phyloP scores from a whole-genome alignment of 2,797 vertebrate genomes.

The Alauda arvensis region DNA sequence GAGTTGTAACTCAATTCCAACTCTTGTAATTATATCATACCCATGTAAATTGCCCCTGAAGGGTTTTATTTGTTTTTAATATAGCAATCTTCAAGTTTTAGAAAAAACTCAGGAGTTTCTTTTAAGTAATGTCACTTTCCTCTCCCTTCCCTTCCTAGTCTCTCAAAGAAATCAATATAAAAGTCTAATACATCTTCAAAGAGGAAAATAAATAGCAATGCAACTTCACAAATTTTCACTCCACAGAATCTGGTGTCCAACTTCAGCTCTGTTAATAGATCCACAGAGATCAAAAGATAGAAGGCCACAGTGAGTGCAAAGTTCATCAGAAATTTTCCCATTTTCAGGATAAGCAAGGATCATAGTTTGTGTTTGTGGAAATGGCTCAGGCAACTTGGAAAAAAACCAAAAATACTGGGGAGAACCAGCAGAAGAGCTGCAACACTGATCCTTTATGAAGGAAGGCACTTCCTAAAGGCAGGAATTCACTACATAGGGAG shows the following conservation, averaged over 20 bases:
- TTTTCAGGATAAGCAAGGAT: not conserved
- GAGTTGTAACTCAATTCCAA: not conserved
- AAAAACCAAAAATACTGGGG: not conserved
- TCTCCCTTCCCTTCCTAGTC: not conserved
- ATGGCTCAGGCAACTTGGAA: not conserved
- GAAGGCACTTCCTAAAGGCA: not conserved
- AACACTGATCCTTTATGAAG: not conserved
- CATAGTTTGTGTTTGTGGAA: not conserved
- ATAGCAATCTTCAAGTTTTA: not conserved
- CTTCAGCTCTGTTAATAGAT: not conserved
- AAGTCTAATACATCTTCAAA: not conserved
- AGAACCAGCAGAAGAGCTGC: not conserved
- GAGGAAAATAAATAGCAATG: not conserved
- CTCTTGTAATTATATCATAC: not conserved
- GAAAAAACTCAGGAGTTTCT: not conserved
- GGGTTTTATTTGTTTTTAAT: conserved; percentile 20
- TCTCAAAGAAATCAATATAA: not conserved
- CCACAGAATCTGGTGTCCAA: not conserved
- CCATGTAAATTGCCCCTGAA: not conserved
- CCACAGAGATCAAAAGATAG: not conserved
- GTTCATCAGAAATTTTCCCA: not conserved
- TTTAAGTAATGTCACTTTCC: not conserved
- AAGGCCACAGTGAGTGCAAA: not conserved
- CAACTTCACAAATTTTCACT: not conserved
- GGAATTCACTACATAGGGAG: not conserved